These are phyloP conservation scores for Trissolcus basalis DNA, from an alignment of 1,140 invertebrate genomes.

Conservation along the genomic window DNA sequence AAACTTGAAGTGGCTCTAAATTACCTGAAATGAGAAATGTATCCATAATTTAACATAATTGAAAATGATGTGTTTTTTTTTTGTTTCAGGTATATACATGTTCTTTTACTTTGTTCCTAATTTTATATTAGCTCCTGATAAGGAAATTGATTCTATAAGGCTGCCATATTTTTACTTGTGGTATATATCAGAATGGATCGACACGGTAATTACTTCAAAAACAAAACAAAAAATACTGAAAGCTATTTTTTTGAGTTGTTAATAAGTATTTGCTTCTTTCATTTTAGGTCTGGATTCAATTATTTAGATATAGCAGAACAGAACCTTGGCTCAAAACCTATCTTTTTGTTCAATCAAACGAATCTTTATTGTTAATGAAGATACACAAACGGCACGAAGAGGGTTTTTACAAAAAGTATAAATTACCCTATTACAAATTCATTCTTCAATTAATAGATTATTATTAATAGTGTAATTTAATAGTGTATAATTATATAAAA, in stretches of 20 bases:
- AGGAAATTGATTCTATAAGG: constrained; percentile 41
- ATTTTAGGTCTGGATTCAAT: constrained; percentile 61
- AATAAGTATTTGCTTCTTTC: too few relatives aligned
- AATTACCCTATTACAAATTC: not conserved
- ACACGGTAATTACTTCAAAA: constrained; percentile 62
- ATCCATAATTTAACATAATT: too few relatives aligned
- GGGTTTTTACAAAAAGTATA: constrained; percentile 49
- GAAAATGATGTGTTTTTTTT: too few relatives aligned
- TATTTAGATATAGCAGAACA: constrained; percentile 45
- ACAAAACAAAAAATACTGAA: not conserved
- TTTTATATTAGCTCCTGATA: constrained; percentile 56
- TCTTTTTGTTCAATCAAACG: constrained; percentile 58
- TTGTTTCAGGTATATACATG: constrained; percentile 64
- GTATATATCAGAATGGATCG: constrained; percentile 63
- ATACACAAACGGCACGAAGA: constrained; percentile 63
- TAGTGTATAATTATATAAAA: too few relatives aligned
- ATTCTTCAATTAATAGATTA: not conserved
- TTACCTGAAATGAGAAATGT: too few relatives aligned
- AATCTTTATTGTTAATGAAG: constrained; percentile 60
- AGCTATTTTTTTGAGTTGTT: too few relatives aligned
- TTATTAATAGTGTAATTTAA: not conserved
- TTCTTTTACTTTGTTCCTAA: constrained; percentile 65
- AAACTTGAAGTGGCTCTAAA: too few relatives aligned
- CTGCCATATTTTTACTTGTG: constrained; percentile 63
- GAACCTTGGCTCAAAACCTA: constrained; percentile 61